Conservation (phyloP, 30 jellyfish, hydroid and myxozoan genomes). For the Euphysa ruthae region DNA sequence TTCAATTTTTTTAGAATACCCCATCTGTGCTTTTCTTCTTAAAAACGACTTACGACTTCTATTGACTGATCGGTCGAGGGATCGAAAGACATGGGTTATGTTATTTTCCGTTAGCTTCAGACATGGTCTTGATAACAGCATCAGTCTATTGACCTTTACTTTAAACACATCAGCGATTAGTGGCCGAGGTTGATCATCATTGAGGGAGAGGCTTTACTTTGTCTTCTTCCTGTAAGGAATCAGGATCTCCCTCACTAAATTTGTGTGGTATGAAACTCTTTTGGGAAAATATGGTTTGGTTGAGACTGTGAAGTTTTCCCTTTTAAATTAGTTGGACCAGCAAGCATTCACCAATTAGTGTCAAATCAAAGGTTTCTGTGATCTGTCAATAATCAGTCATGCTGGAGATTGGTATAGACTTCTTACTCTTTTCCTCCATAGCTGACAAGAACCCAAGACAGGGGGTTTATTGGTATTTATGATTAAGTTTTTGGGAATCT, state of each 20-base stretch:
- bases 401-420: no score
- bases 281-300: no score
- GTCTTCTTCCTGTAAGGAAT: conserved; percentile 18
- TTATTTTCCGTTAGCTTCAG: conserved; percentile 30
- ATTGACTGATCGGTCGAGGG: conserved; percentile 42
- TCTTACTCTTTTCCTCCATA: no score
- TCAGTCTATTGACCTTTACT: conserved; percentile 56
- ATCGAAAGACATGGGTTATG: conserved; percentile 43
- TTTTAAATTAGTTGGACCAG: conserved; percentile 30
- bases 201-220: neutral
- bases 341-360: conserved; percentile 32
- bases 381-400: conserved; percentile 25
- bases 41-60: conserved; percentile 39
- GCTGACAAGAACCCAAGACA: no score
- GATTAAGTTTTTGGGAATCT: no score
- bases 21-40: no score
- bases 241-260: no score
- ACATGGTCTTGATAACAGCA: conserved; percentile 26
- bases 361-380: conserved; percentile 31
- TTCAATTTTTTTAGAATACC: no score
- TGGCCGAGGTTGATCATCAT: conserved; percentile 4
- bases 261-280: conserved; percentile 45
- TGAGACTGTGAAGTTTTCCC: conserved; percentile 36
- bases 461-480: no score
- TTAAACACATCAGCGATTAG: conserved; percentile 40